Conservation (phyloP, 2,113 vertebrate species). For the Protobothrops flavoviridis region DNA sequence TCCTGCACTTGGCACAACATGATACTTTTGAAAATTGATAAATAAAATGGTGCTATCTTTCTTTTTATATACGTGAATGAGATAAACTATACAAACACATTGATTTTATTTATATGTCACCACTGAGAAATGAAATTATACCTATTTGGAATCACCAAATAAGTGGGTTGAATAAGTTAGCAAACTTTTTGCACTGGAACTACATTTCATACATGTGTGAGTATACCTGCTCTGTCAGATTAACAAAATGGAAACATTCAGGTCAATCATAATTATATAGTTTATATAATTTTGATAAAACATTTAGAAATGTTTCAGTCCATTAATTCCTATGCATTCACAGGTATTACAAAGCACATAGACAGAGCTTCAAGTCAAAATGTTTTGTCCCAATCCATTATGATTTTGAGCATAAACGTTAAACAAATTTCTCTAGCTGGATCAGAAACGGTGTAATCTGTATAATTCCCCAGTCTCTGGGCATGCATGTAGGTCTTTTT, state of each 20-base stretch:
- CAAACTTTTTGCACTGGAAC: not conserved
- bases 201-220: not conserved
- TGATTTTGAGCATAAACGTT: not conserved
- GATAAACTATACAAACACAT: not conserved
- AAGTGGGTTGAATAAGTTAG: not conserved
- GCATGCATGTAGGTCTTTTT: not conserved
- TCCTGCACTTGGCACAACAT: not conserved
- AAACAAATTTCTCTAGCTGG: not conserved
- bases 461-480: not conserved
- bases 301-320: not conserved
- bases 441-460: not conserved
- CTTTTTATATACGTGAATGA: not conserved
- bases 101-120: not conserved
- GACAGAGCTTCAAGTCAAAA: not conserved
- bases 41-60: not conserved
- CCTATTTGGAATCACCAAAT: not conserved
- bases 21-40: not conserved
- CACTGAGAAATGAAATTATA: not conserved
- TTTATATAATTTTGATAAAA: not conserved
- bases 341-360: not conserved
- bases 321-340: not conserved
- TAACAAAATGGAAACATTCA: not conserved
- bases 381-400: not conserved
- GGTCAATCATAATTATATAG: not conserved
- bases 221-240: not conserved